Evolutionary conservation across 1,140 invertebrate genomes (phyloP).

Genomic region (Ganaspis sp.): DNA sequence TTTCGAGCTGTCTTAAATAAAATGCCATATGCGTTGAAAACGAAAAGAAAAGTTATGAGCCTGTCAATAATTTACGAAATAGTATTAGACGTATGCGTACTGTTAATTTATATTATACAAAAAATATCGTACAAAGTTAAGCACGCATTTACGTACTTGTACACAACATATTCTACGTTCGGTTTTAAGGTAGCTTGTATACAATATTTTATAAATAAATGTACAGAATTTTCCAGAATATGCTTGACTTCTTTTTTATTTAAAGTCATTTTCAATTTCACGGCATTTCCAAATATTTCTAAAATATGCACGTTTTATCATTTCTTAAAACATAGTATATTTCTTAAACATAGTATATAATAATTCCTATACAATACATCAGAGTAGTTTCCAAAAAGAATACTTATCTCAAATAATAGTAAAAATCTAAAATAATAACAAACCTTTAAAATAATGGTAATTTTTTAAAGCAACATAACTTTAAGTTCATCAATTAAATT

Average conservation of each 20-base stretch:
- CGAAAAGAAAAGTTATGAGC: conserved; percentile 45
- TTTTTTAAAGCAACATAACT: too few species aligned
- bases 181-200: conserved; percentile 43
- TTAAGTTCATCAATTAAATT: too few species aligned
- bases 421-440: too few species aligned
- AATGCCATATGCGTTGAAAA: conserved; percentile 62
- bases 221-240: conserved; percentile 67
- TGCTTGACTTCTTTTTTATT: not conserved
- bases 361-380: not conserved
- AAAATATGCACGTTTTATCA: too few species aligned
- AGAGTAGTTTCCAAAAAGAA: too few species aligned
- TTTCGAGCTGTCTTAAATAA: conserved; percentile 49
- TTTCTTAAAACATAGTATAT: too few species aligned
- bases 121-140: conserved; percentile 47
- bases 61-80: conserved; percentile 38
- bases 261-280: not conserved
- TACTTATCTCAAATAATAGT: too few species aligned
- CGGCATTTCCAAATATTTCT: not conserved
- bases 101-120: conserved; percentile 62
- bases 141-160: conserved; percentile 44
- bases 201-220: conserved; percentile 73
- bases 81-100: conserved; percentile 50
- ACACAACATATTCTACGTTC: conserved; percentile 32
- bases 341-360: too few species aligned
- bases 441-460: too few species aligned